Percentiles rank a stretch among this genome's conserved stretches.
Evolutionary conservation across 2,113 vertebrate species (phyloP).

Genomic region (Crotalus helleri): DNA sequence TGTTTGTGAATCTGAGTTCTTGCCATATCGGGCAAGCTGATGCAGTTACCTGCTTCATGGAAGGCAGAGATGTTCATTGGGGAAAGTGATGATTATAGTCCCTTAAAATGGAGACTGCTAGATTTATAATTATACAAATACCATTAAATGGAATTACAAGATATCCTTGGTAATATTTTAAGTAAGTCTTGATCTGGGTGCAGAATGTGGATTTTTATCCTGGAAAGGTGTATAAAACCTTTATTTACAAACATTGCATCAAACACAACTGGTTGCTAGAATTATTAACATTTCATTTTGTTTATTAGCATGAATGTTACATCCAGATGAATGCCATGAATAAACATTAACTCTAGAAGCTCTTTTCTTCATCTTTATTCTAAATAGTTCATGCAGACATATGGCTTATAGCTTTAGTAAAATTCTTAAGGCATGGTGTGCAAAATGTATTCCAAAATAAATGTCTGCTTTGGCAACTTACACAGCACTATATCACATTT

Average conservation of each 20-base stretch:
- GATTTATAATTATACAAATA: background rate
- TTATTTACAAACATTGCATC: background rate
- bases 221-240: background rate
- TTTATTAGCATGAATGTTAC: background rate
- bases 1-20: background rate
- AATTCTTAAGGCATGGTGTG: background rate
- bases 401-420: constrained; percentile 20
- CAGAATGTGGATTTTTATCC: background rate
- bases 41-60: too few species aligned
- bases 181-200: background rate
- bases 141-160: background rate
- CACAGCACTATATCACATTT: background rate
- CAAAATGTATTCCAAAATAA: background rate
- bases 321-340: constrained; percentile 6
- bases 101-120: background rate
- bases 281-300: constrained; percentile 18
- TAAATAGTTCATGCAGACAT: constrained; percentile 2
- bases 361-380: background rate
- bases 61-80: constrained; percentile 54
- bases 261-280: background rate
- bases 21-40: background rate
- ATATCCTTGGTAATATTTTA: background rate
- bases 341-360: constrained; percentile 2
- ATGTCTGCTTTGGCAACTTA: background rate
- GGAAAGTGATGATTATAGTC: background rate